Percentiles rank a stretch among this genome's conserved stretches.
These are phyloP conservation scores for Heteronetta atricapilla DNA, from an alignment of 2,113 vertebrate species.

Conservation along the genomic window DNA sequence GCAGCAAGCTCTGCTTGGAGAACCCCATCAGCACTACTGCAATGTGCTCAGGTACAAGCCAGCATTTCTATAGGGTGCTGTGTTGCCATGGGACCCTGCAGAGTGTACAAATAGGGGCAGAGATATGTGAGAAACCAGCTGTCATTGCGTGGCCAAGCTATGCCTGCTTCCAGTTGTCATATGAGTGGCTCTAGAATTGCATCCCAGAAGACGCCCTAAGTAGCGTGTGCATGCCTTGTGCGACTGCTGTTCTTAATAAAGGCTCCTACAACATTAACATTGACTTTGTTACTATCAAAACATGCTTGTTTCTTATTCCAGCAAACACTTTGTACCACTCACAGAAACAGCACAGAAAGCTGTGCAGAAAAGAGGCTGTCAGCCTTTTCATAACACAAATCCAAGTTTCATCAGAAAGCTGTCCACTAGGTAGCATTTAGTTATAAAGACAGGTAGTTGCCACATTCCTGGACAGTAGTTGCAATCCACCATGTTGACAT, in stretches of 20 bases:
- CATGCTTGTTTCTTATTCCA: not conserved
- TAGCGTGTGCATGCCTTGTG: fast-evolving
- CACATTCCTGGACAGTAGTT: not conserved
- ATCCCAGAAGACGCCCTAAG: not conserved
- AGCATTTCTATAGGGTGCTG: not conserved
- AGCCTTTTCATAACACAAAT: not conserved
- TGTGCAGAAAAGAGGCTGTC: not conserved
- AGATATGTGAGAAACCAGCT: fast-evolving
- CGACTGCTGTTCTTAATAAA: not conserved
- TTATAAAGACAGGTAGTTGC: not conserved
- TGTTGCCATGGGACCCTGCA: fast-evolving
- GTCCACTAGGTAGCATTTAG: not conserved
- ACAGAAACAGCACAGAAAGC: not conserved
- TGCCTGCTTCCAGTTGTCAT: not conserved
- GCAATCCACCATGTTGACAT: not conserved
- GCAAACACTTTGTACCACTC: not conserved
- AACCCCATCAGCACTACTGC: fast-evolving
- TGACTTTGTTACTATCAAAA: not conserved
- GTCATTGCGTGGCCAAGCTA: not conserved
- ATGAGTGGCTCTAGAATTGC: not conserved
- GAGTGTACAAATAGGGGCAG: fast-evolving
- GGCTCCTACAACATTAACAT: not conserved
- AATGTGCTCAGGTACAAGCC: not conserved
- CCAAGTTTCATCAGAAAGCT: not conserved
- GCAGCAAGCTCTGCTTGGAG: not conserved